phyloP scores from a whole-genome alignment of 2,888 invertebrate genomes.

The Hypercompe scribonia region DNA sequence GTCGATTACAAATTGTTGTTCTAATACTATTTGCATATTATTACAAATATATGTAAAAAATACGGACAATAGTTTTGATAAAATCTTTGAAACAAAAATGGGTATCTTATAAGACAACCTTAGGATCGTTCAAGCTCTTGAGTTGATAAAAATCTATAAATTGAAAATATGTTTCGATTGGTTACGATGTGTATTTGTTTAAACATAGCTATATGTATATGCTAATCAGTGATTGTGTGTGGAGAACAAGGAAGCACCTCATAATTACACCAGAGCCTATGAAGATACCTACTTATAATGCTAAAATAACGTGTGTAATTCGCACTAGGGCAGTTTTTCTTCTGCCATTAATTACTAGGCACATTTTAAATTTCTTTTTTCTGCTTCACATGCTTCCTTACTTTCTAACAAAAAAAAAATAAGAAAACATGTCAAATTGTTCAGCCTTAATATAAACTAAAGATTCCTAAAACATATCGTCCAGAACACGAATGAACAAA shows the following conservation, averaged over 20 bases:
- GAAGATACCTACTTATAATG: too few species aligned
- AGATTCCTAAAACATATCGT: not conserved
- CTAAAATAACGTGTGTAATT: too few species aligned
- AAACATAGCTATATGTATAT: not conserved
- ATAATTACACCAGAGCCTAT: too few species aligned
- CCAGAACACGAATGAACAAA: too few species aligned
- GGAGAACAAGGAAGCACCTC: too few species aligned
- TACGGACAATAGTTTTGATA: constrained; percentile 24
- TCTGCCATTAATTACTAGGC: too few species aligned
- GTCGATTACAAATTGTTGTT: constrained; percentile 27
- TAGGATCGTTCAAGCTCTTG: constrained; percentile 2
- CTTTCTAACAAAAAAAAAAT: too few species aligned
- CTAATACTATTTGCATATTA: constrained; percentile 36
- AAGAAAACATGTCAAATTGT: too few species aligned
- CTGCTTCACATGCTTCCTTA: too few species aligned
- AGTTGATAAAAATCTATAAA: constrained; percentile 13
- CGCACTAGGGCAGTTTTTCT: too few species aligned
- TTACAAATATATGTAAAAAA: constrained; percentile 14
- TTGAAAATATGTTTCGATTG: not conserved
- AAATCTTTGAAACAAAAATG: constrained; percentile 29
- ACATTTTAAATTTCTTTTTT: too few species aligned
- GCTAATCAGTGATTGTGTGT: not conserved
- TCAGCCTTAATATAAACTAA: too few species aligned
- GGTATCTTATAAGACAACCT: constrained; percentile 10
- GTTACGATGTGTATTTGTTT: not conserved